Evolutionary conservation across 2,113 vertebrate species (phyloP), one percentile per base, ranked within the genome.

Genomic region (Octodon degus): DNA sequence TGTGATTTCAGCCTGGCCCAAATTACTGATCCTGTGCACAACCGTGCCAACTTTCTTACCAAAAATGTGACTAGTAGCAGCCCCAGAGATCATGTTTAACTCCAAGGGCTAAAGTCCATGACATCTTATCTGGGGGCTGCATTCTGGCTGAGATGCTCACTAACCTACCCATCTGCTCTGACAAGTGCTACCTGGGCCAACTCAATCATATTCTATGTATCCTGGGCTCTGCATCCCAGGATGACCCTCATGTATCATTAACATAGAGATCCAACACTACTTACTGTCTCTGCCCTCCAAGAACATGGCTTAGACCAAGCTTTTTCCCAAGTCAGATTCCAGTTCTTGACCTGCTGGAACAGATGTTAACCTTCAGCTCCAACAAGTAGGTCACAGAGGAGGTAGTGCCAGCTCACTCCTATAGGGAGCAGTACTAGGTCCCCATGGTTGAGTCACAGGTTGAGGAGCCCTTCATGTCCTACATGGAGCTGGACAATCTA

Each of bases 61-160:
- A 99, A 99, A 97, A 99, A 99, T 2, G 99, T 99, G 97, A 99
- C 99, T 99, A 99, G 99, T 99, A 99, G 98, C 98, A 99, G 99
- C 99, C 76, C 99, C 99, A 70, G 99, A 99, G 97, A 99, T 99
- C 98, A 99, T 99, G 99, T 99, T 99, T 92, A 99, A 99, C 98
- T 99, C 99, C 90, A 99, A 99, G 99, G 99, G 99, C 98, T 99
- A 99, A 99, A 99, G 98, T 99, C 99, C 88, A 99, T 99, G 87
- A 99, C 98, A 99, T 99, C 95, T 99, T 99, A 99, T 99, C 99
- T 86, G 99, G 99, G 97, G 99, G 99, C 97, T 99, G 99, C 96
- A 99, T 99, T 97, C 98, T 99, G 98, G 99, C 99, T 93, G 99
- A 99, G 98, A 99, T 99, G 99, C 97, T 99, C 95, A 99, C 99